Conservation (phyloP, 2,797 vertebrate species). For the Sebastes paucispinis region DNA sequence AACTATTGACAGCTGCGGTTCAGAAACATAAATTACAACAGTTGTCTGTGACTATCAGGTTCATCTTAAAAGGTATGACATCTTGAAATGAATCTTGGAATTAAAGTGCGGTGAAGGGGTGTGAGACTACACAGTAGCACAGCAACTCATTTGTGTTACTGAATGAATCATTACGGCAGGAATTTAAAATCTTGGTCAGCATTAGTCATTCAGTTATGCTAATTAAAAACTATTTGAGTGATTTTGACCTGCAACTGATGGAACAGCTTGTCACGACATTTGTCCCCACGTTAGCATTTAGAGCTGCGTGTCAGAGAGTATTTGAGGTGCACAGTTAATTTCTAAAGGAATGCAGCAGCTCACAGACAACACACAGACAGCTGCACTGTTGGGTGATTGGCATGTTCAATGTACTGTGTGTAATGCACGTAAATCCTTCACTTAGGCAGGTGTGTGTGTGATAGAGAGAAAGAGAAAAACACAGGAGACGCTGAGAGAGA, state of each 20-base stretch:
- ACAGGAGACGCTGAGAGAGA: conserved; percentile 32
- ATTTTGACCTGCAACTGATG: conserved; percentile 59
- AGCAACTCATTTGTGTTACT: conserved; percentile 21
- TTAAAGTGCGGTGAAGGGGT: conserved; percentile 8
- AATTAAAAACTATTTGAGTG: conserved; percentile 62
- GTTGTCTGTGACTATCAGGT: conserved; percentile 10
- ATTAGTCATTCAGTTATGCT: conserved; percentile 61
- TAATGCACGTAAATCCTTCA: conserved; percentile 77
- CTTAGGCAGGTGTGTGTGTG: conserved; percentile 72
- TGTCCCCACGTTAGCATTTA: conserved; percentile 63
- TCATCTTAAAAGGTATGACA: conserved; percentile 23
- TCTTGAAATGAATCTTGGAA: conserved; percentile 40
- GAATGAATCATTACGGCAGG: conserved; percentile 25
- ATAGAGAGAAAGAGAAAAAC: conserved; percentile 38
- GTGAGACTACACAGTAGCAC: conserved; percentile 16
- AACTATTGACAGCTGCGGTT: neutral
- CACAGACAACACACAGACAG: conserved; percentile 73
- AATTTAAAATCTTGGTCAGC: conserved; percentile 30
- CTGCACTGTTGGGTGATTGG: conserved; percentile 74
- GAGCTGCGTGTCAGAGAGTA: conserved; percentile 61
- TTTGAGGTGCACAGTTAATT: conserved; percentile 68
- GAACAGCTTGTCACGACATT: conserved; percentile 69
- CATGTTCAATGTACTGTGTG: conserved; percentile 76
- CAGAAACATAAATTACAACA: conserved; percentile 4
- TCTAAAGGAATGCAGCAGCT: conserved; percentile 78